phyloP scores from a whole-genome alignment of 2,888 invertebrate genomes.

The Sericinus montela region DNA sequence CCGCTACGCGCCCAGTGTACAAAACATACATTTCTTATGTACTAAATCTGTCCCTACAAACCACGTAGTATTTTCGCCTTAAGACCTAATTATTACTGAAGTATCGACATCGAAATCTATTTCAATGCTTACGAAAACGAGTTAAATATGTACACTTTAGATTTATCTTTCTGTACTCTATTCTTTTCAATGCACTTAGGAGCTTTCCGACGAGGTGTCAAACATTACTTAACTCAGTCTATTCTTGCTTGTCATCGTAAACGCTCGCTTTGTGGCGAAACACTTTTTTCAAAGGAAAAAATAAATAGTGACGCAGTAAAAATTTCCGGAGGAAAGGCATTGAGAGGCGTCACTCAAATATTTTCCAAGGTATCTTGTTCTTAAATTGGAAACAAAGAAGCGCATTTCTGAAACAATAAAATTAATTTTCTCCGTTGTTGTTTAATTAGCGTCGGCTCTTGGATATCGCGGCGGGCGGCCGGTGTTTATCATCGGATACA shows the following conservation, averaged over 20 bases:
- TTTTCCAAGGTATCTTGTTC: conserved; percentile 66
- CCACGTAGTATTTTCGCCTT: background rate
- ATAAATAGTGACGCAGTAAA: conserved; percentile 44
- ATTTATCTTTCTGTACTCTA: conserved; percentile 2
- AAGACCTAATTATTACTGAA: conserved; percentile 1
- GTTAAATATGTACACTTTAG: too few relatives aligned
- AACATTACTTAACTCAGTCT: conserved; percentile 51
- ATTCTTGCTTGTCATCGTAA: conserved; percentile 51
- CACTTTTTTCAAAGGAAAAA: conserved; percentile 32
- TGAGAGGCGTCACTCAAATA: conserved; percentile 49
- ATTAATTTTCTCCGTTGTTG: conserved; percentile 78
- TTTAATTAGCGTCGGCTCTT: conserved; percentile 76
- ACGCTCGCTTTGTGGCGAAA: conserved; percentile 40
- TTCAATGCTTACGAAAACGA: background rate
- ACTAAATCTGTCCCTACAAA: conserved; percentile 4
- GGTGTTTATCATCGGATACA: conserved; percentile 77
- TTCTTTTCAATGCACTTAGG: conserved; percentile 56
- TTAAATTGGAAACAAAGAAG: conserved; percentile 63
- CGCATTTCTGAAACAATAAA: conserved; percentile 74
- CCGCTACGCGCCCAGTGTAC: conserved; percentile 33
- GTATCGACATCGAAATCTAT: background rate
- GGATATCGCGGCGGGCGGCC: conserved; percentile 71
- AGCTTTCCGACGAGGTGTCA: conserved; percentile 54
- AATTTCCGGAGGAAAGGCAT: conserved; percentile 32
- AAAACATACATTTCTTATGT: conserved; percentile 53